These are phyloP conservation scores for Cromileptes altivelis DNA, from an alignment of 2,113 vertebrate species.

Conservation along the genomic window DNA sequence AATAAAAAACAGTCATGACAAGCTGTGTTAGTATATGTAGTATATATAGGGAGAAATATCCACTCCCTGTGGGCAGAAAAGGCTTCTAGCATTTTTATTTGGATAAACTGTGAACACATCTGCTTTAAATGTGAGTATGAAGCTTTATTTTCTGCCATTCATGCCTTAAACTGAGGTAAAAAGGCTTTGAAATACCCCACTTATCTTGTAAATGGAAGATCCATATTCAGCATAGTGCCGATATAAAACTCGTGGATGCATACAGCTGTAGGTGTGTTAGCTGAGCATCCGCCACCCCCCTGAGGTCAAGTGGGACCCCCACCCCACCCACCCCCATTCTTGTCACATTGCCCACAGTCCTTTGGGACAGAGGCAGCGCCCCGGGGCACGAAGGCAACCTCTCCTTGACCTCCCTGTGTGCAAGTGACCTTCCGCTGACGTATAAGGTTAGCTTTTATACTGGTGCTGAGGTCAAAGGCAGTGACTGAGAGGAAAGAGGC, in stretches of 20 bases:
- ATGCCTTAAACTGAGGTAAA: background rate
- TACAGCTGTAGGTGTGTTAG: constrained; percentile 51
- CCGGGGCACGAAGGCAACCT: constrained; percentile 67
- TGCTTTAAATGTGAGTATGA: constrained; percentile 13
- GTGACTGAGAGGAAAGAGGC: constrained; percentile 46
- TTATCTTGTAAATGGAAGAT: background rate
- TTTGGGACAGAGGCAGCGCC: constrained; percentile 58
- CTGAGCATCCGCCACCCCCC: constrained; percentile 49
- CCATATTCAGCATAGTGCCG: background rate
- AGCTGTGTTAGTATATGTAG: constrained; percentile 22
- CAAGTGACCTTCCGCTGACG: constrained; percentile 73
- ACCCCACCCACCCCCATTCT: constrained; percentile 21
- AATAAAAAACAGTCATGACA: constrained; percentile 23
- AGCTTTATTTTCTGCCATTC: background rate
- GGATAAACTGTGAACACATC: background rate
- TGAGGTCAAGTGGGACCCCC: constrained; percentile 57
- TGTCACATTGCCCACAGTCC: constrained; percentile 66
- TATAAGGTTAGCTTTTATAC: constrained; percentile 70
- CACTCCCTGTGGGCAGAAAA: background rate
- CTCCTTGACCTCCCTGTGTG: constrained; percentile 75
- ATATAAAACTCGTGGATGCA: constrained; percentile 8
- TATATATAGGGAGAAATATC: background rate
- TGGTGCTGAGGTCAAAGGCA: constrained; percentile 77
- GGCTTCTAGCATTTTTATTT: constrained; percentile 17
- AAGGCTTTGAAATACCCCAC: background rate